Base-by-base conservation (phyloP, 2,888 invertebrate species). In the Drosophila trichaetosa region DNA sequence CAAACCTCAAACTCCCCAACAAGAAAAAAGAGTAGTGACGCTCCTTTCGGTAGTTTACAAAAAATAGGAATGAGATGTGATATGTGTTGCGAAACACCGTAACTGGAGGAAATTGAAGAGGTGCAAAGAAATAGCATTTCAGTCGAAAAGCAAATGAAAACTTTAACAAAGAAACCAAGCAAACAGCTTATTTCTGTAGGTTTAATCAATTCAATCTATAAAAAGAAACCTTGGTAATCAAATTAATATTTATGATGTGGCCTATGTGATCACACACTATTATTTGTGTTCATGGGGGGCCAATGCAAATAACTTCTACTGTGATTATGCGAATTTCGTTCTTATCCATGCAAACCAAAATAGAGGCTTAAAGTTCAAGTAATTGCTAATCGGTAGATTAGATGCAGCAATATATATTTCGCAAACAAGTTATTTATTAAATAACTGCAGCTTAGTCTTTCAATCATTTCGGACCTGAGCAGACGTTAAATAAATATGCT, bases 321-420 rank as follows among this genome's bases (percentile, higher is more conserved):
- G 24, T 59, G 81, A 79, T 82, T 62, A 79, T 54, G 53, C 31
- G 2, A 59, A 52, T 40, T 24, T 52, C 11, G 2, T 40, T 48
- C 54, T 75, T 76, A 79, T 76, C 76, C 40, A 2, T 11, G 10
- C 5, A 42, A 11, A 11, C 42, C 40, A 59, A 76, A 60, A 18
- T 5, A 51, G 49, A 38, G 4, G 0, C 49, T 2, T 3, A 16
- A n/a, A n/a, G 42, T 21, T 33, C 36, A 73, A 73, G 68, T 62
- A 62, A 51, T 27, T 27, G n/a, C 16, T 49, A 58, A 70, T 70
- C 67, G n/a, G 18, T 8, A 59, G 88, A 88, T 83, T 73, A 86
- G 81, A 86, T 86, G 54, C 59, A 6, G 11, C 18, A 10, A 33
- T 5, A 5, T 2, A 11, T 21, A 11, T 57, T 29, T 7, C 6